phyloP scores from a whole-genome alignment of 2,888 invertebrate species.

The Agrochola macilenta region DNA sequence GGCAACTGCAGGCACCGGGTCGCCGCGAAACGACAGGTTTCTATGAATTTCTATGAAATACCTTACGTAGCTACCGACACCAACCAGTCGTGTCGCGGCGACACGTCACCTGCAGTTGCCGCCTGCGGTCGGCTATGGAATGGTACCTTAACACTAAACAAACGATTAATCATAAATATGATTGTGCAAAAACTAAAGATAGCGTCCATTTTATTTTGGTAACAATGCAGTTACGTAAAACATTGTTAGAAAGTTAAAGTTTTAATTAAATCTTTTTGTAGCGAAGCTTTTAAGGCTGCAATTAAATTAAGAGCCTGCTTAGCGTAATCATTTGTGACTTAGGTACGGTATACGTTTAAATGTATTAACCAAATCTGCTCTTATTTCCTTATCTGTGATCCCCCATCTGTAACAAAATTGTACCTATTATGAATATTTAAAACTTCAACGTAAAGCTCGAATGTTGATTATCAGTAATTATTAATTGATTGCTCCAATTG shows the following conservation, averaged over 20 bases:
- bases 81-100: no score
- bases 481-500: background rate
- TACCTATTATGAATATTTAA: background rate
- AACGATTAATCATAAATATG: background rate
- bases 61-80: no score
- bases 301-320: conserved; percentile 28
- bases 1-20: no score
- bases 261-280: conserved; percentile 11
- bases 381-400: conserved; percentile 2
- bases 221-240: conserved; percentile 15
- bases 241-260: conserved; percentile 24
- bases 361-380: conserved; percentile 1
- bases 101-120: no score
- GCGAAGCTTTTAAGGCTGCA: conserved; percentile 17
- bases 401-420: background rate
- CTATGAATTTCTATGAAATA: no score
- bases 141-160: no score
- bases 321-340: conserved; percentile 29
- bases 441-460: background rate
- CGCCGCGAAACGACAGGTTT: no score
- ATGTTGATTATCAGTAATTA: background rate
- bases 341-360: background rate
- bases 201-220: background rate
- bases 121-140: no score
- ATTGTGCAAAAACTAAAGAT: background rate